Conservation (phyloP, 53 echinoderm and acorn worm genomes). For the Stichopus horrens region DNA sequence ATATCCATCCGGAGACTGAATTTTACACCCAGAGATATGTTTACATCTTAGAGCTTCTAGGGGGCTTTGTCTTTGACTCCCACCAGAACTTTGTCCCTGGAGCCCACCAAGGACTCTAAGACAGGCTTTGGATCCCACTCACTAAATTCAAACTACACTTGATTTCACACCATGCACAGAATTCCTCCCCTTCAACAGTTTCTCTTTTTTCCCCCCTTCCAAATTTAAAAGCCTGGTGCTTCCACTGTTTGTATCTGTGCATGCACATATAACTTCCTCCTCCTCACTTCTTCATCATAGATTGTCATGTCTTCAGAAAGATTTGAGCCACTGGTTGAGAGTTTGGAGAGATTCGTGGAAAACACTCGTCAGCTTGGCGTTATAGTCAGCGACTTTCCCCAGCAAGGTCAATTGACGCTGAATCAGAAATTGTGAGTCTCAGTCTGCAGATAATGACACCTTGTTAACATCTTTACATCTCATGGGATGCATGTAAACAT, state of each 20-base stretch:
- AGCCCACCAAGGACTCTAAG: too few relatives aligned
- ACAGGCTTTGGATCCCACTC: too few relatives aligned
- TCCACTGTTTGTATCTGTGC: not conserved
- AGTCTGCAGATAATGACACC: not conserved
- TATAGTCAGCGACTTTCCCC: conserved; percentile 93
- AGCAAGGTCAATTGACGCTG: conserved; percentile 85
- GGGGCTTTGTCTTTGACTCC: too few relatives aligned
- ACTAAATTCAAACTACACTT: too few relatives aligned
- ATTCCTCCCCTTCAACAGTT: too few relatives aligned
- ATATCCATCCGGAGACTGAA: too few relatives aligned
- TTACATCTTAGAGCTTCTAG: too few relatives aligned
- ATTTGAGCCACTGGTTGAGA: conserved; percentile 94
- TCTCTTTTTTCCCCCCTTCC: too few relatives aligned
- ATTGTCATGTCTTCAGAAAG: conserved; percentile 75
- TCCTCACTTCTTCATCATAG: not conserved
- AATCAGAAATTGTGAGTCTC: conserved; percentile 93
- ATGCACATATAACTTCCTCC: not conserved
- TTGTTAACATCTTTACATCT: not conserved
- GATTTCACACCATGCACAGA: too few relatives aligned
- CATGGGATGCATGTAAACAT: not conserved
- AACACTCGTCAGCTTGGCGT: conserved; percentile 92
- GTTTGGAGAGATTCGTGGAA: conserved; percentile 91
- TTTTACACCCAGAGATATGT: too few relatives aligned
- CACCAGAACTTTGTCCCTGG: too few relatives aligned
- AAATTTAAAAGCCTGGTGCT: not conserved